Evolutionary conservation across 1,140 invertebrate species (phyloP), one percentile per base, ranked within the genome.

Genomic region (Nomia melanderi): DNA sequence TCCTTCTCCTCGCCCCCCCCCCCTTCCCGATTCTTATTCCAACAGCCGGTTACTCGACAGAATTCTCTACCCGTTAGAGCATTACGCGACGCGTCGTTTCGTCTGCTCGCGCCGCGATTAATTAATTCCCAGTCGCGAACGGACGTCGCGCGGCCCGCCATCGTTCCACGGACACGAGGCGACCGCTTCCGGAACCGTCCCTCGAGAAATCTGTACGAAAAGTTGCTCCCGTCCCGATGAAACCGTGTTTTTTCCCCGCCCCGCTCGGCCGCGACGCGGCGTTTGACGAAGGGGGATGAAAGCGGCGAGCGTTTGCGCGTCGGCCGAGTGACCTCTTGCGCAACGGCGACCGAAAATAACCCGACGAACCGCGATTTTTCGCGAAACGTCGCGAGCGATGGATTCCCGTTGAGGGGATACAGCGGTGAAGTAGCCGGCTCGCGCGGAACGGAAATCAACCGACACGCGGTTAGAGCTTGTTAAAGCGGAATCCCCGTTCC

Each of bases 81-180:
- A 81, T 83, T 77, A 83, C 80, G 67, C 27, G 65, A 12, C 47
- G 59, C 56, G 17, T 9, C 11, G 36, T 53, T 73, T 72, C 41
- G 66, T 36, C 50, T 25, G 78, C 64, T 25, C 53, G 81, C 73
- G 74, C n/a, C 50, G 78, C 83, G 78, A 84, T 84, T 84, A 84
- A 84, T 84, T 84, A 81, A 81, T 84, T 82, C 81, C 60, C 69
- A 81, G 53, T 72, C 71, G 66, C 56, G 33, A 59, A 64, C 25
- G 50, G 20, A 25, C 33, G 50, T 74, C 62, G 56, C 47, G 47
- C 60, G 50, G 33, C 36, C 25, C 39, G 27, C 59, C 23, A 20
- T 27, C 50, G 27, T 75, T 57, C 36, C 17, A 17, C 17, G 31
- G 23, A 5, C 11, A 33, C 14, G 62, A 29, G 65, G 36, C 33